Percentiles rank a stretch among this genome's conserved stretches.
Conservation (phyloP, 2,113 vertebrate species). For the Synchiropus splendidus region DNA sequence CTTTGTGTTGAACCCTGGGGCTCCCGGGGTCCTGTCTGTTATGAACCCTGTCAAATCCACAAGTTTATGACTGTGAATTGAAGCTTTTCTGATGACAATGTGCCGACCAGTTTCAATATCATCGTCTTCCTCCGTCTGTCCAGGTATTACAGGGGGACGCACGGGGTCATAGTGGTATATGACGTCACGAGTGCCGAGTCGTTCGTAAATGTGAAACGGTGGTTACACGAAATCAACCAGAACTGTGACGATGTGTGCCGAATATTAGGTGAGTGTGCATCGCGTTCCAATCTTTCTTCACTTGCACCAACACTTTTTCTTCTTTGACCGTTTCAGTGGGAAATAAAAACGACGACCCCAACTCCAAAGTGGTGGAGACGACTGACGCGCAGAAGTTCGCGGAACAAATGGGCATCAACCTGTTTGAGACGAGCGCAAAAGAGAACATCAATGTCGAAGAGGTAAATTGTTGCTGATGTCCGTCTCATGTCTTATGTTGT, state of each 20-base stretch:
- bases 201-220: slow-evolving; percentile 97
- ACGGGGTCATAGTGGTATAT: slow-evolving; percentile 96
- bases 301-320: background rate
- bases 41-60: too few relatives aligned
- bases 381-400: slow-evolving; percentile 97
- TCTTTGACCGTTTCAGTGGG: slow-evolving; percentile 71
- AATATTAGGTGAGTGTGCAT: slow-evolving; percentile 81
- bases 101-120: background rate
- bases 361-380: slow-evolving; percentile 95
- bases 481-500: too few relatives aligned
- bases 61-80: too few relatives aligned
- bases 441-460: slow-evolving; percentile 98
- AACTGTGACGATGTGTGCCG: slow-evolving; percentile 97
- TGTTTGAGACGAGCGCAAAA: slow-evolving; percentile 98
- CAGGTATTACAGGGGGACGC: slow-evolving; percentile 97
- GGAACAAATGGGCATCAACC: slow-evolving; percentile 95
- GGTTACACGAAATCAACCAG: slow-evolving; percentile 99
- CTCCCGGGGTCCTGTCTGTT: too few relatives aligned
- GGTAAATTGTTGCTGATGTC: slow-evolving; percentile 54
- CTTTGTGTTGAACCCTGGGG: slow-evolving; percentile 8
- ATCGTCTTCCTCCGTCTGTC: slow-evolving; percentile 1
- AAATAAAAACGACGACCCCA: slow-evolving; percentile 97
- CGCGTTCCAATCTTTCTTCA: background rate
- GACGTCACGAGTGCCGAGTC: slow-evolving; percentile 97
- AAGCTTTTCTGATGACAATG: background rate